Base-by-base conservation (phyloP, 2,888 invertebrate genomes). In the Tiliacea aurago region DNA sequence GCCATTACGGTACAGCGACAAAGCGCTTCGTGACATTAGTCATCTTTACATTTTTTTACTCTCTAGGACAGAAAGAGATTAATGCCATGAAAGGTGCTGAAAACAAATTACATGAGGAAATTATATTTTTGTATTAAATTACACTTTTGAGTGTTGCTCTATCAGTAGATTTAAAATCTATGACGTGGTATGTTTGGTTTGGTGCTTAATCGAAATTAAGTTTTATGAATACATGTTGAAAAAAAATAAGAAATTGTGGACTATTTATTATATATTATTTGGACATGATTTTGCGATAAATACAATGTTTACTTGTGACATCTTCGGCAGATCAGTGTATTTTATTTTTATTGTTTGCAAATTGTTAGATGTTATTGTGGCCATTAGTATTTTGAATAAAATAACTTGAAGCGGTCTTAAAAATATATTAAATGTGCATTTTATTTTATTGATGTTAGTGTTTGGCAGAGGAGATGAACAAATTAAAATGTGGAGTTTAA, bases 331-430 rank as follows among this genome's bases (percentile, higher is more conserved):
- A 83, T 80, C 81, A 83, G 74, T 80, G 69, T 83, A 78, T 84
- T 76, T 77, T 69, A 80, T 81, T 76, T 76, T 79, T 79, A 81
- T 83, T 78, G 73, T 83, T 82, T 84, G 69, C 74, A 84, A 84
- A 78, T 85, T 83, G 80, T 85, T 85, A 90, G 85, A 90, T 84
- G 82, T 85, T 82, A 89, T 84, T 86, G 92, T 92, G 93, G 94
- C 94, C 94, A 94, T 94, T 92, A 87, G 88, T 90, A 85, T 90
- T 90, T 90, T 89, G 88, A 85, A 89, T 90, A 88, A 87, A 90
- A 85, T 87, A 78, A 73, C 55, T 83, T 70, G 59, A 9, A 61
- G 66, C 74, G 78, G 72, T 67, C 72, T 59, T 62, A 64, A 59
- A 80, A 86, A 85, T 78, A 83, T 64, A 73, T 80, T 66, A 71